Percentiles rank a stretch among this genome's conserved stretches.
Evolutionary conservation across 2,888 invertebrate genomes (phyloP).

Genomic region (Lycocerus yunnanus): DNA sequence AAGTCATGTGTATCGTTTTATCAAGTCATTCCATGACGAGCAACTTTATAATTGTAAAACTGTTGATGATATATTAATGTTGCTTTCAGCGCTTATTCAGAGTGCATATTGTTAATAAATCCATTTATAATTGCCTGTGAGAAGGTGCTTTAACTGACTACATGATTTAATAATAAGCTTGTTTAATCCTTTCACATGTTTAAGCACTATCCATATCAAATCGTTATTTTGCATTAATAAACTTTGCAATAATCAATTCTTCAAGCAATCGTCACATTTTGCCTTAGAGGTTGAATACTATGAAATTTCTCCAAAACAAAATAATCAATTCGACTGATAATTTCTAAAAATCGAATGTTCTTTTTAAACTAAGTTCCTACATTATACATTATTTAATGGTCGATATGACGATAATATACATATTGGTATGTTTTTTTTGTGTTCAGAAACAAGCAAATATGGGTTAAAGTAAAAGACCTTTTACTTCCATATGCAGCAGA

Average conservation of each 20-base stretch:
- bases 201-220: slow-evolving; percentile 5
- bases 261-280: neutral
- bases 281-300: neutral
- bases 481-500: slow-evolving; percentile 20
- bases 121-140: slow-evolving; percentile 46
- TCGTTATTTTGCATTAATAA: neutral
- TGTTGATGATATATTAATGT: slow-evolving; percentile 46
- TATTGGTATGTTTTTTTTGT: neutral
- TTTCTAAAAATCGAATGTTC: too few species aligned
- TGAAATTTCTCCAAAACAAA: neutral
- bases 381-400: neutral
- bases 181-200: slow-evolving; percentile 17
- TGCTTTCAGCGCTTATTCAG: slow-evolving; percentile 42
- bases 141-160: slow-evolving; percentile 37
- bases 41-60: slow-evolving; percentile 46
- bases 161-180: slow-evolving; percentile 28
- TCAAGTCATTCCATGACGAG: slow-evolving; percentile 42
- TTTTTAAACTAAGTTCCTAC: too few species aligned
- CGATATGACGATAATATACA: neutral
- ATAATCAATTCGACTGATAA: neutral
- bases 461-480: slow-evolving; percentile 15
- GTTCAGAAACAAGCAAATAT: slow-evolving; percentile 10
- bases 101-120: slow-evolving; percentile 46
- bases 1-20: slow-evolving; percentile 41
- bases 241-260: neutral